phyloP scores from a whole-genome alignment of 92 coral and sea anemone genomes.

The Nematostella vectensis region DNA sequence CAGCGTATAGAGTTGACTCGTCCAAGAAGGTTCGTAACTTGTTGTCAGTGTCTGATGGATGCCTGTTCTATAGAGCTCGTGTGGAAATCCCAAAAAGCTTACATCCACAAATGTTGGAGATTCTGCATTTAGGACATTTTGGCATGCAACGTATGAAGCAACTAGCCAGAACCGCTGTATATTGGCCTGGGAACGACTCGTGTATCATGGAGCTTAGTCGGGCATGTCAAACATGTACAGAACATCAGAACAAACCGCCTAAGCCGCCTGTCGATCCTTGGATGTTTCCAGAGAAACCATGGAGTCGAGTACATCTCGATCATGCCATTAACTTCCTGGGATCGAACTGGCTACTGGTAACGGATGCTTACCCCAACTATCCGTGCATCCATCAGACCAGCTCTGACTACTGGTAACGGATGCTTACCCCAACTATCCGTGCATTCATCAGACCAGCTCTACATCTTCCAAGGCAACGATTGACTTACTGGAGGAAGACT shows the following conservation, averaged over 20 bases:
- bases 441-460: constrained; percentile 4
- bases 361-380: too few species aligned
- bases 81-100: too few species aligned
- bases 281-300: constrained; percentile 21
- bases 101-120: constrained; percentile 3
- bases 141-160: too few species aligned
- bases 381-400: too few species aligned
- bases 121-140: too few species aligned
- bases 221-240: constrained; percentile 15
- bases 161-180: too few species aligned
- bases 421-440: too few species aligned
- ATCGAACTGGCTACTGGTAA: constrained; percentile 16
- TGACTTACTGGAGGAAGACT: constrained; percentile 13
- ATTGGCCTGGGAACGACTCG: too few species aligned
- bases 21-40: constrained; percentile 11
- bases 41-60: constrained; percentile 6
- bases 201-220: constrained; percentile 7
- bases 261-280: constrained; percentile 12
- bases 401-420: too few species aligned
- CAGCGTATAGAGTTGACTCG: constrained; percentile 3
- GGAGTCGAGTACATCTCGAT: constrained; percentile 13
- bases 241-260: constrained; percentile 18
- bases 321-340: constrained; percentile 17
- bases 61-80: too few species aligned
- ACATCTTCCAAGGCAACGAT: constrained; percentile 19